phyloP scores from a whole-genome alignment of 1,140 invertebrate genomes.

The Eriocheir sinensis region DNA sequence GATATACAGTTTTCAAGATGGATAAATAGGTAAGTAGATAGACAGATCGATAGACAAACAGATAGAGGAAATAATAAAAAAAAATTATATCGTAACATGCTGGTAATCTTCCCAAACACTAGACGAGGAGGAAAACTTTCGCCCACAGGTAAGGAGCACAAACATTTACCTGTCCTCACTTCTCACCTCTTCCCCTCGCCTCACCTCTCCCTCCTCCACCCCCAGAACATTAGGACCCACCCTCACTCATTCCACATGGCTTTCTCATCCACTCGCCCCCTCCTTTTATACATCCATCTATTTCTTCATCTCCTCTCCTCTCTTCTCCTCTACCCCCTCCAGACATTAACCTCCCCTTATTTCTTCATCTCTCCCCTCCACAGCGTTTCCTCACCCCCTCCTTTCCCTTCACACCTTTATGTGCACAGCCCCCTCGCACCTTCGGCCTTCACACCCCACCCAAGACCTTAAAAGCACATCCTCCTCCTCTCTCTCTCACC shows the following conservation, averaged over 20 bases:
- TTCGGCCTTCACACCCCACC: too few relatives aligned
- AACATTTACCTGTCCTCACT: neutral
- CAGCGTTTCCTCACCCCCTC: neutral
- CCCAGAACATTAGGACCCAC: too few relatives aligned
- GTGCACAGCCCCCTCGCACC: too few relatives aligned
- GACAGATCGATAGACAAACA: neutral
- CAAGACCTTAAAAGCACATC: too few relatives aligned
- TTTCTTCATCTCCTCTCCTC: neutral
- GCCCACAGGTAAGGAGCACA: neutral
- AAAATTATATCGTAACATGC: neutral
- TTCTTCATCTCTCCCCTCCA: neutral
- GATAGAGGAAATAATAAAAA: too few relatives aligned
- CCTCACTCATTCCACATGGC: too few relatives aligned
- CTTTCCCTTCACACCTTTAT: neutral
- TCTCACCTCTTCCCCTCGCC: neutral
- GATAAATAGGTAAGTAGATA: neutral
- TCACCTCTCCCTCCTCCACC: neutral
- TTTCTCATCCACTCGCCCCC: too few relatives aligned
- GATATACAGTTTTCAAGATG: neutral
- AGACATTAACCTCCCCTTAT: too few relatives aligned
- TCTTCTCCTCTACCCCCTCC: neutral
- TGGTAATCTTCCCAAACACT: slow-evolving; percentile 4
- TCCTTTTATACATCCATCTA: neutral
- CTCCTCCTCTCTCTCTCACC: too few relatives aligned
- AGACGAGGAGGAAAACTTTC: neutral